Conservation (phyloP, 1,140 invertebrate species). For the Heterodera carotae region DNA sequence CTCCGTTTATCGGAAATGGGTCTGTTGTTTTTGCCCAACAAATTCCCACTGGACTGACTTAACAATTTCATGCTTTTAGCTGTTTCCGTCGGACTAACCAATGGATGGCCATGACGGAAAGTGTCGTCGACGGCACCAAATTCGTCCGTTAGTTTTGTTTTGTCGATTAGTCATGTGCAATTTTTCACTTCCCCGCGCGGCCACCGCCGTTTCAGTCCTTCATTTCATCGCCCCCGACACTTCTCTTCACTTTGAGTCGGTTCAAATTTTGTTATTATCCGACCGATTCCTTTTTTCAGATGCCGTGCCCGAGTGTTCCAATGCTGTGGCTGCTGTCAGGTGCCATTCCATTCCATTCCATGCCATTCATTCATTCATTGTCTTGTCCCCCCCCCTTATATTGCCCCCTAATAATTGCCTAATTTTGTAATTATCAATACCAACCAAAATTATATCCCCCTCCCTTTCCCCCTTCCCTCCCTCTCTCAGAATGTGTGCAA, state of each 20-base stretch:
- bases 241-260: conserved; percentile 15
- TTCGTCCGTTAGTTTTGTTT: conserved; percentile 15
- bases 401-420: no score
- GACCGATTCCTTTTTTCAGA: not conserved
- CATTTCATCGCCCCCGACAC: conserved; percentile 14
- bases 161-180: no score
- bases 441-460: no score
- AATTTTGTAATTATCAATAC: no score
- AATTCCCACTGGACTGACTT: no score
- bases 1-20: conserved; percentile 6
- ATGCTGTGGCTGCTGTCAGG: conserved; percentile 28
- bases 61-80: not conserved
- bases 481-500: not conserved
- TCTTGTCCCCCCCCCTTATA: not conserved
- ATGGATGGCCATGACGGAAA: not conserved
- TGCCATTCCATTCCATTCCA: not conserved
- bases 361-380: not conserved
- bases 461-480: not conserved
- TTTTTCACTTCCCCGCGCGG: not conserved
- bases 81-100: not conserved
- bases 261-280: not conserved
- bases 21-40: not conserved
- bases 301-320: conserved; percentile 17
- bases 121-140: not conserved
- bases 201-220: conserved; percentile 12